phyloP scores from a whole-genome alignment of 2,113 vertebrate genomes.

The Anser cygnoides region DNA sequence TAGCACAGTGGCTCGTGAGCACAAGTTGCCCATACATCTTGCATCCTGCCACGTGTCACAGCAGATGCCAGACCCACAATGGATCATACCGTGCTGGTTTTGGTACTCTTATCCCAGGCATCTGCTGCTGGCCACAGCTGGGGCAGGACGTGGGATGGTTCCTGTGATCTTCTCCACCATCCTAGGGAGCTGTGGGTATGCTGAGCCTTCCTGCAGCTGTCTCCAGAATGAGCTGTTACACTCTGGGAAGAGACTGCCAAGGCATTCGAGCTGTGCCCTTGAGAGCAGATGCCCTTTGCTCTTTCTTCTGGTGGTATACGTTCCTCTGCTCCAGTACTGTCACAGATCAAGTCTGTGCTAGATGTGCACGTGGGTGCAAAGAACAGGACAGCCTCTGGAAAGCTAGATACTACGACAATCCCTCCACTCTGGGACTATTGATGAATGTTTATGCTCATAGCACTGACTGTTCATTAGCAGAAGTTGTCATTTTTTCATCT shows the following conservation, averaged over 20 bases:
- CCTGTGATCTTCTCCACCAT: background rate
- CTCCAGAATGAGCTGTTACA: background rate
- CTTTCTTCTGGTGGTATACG: background rate
- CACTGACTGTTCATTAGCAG: constrained; percentile 38
- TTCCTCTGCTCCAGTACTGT: background rate
- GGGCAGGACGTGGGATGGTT: fast-evolving
- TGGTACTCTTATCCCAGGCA: background rate
- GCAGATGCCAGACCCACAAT: background rate
- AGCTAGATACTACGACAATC: background rate
- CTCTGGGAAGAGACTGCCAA: background rate
- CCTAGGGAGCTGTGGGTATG: background rate
- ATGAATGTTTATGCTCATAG: background rate
- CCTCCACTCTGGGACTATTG: background rate
- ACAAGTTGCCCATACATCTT: background rate
- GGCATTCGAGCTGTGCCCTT: background rate
- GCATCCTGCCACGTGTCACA: fast-evolving
- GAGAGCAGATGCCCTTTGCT: background rate
- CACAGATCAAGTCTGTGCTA: background rate
- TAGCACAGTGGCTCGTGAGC: background rate
- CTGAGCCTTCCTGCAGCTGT: background rate
- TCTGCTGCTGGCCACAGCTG: background rate
- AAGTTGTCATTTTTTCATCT: constrained; percentile 48
- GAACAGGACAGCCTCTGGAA: background rate
- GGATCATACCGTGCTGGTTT: background rate
- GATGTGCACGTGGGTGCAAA: background rate